phyloP scores from a whole-genome alignment of 2,888 invertebrate genomes.

The Crioceris asparagi region DNA sequence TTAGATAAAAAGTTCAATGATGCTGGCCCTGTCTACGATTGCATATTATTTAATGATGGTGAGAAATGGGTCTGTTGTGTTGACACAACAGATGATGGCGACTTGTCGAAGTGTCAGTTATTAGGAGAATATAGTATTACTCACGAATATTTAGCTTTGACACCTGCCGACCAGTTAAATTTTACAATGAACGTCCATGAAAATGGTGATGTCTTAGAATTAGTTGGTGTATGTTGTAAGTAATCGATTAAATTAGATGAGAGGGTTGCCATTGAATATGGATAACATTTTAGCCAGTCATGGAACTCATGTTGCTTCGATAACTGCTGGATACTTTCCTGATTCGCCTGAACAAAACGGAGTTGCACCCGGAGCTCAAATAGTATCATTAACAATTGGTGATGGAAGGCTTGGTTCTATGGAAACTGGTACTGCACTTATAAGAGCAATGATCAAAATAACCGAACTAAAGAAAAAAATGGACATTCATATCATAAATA shows the following conservation, averaged over 20 bases:
- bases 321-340: conserved; percentile 84
- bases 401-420: conserved; percentile 85
- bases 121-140: conserved; percentile 76
- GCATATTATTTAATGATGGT: conserved; percentile 90
- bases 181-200: conserved; percentile 86
- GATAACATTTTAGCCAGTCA: conserved; percentile 73
- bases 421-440: conserved; percentile 93
- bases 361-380: conserved; percentile 91
- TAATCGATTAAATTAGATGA: conserved; percentile 28
- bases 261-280: too few relatives aligned
- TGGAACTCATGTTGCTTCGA: conserved; percentile 96
- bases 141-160: conserved; percentile 66
- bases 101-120: conserved; percentile 62
- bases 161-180: conserved; percentile 71
- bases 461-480: conserved; percentile 56
- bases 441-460: conserved; percentile 81
- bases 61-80: conserved; percentile 78
- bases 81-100: conserved; percentile 73
- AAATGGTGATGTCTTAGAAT: conserved; percentile 80
- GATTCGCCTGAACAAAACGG: conserved; percentile 83
- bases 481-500: conserved; percentile 84
- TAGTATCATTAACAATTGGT: conserved; percentile 88
- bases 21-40: conserved; percentile 83
- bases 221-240: conserved; percentile 91
- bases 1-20: conserved; percentile 84